Base-by-base conservation (phyloP, 2,888 invertebrate species). In the Leucania comma region DNA sequence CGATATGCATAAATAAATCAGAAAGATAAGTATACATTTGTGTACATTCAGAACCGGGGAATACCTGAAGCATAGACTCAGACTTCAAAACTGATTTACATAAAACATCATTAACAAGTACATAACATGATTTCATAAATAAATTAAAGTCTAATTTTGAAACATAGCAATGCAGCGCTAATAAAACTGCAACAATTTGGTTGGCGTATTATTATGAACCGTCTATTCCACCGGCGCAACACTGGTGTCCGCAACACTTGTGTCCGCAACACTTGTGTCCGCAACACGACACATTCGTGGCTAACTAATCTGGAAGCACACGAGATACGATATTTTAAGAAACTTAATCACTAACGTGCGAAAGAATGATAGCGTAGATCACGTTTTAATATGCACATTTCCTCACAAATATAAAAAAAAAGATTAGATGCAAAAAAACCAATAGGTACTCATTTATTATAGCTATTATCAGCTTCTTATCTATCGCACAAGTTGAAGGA, bases 401-500 rank as follows among this genome's bases (percentile, higher is more conserved):
- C 83, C 80, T 63, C 26, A 54, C 22, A 42, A 20, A 64, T 29
- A 64, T 2, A 57, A 54, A 32, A 10, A 46, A n/a, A 32, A 22
- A 68, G n/a, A 17, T 8, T n/a, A 48, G 46, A 4, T n/a, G 1
- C 9, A 24, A 32, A 68, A 57, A 54, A 51, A n/a, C 3, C 3
- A 6, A n/a, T 58, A 42, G 38, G 17, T 42, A 42, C 2, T 42
- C 17, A 4, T 38, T 26, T 2, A 12, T 46, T 12, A 22, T 12
- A 58, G 26, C 26, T 66, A 60, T 20, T 61, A 81, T 81, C 82
- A 60, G 32, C 0, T 9, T 9, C 35, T 81, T 76, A 78, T 78
- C 77, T 29, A 46, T 24, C 6, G 26, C 29, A 35, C 35, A 53
- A 62, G 80, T 80, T 83, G 64, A 74, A 80, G 80, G 69, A 73